Evolutionary conservation across 2,888 invertebrate species (phyloP), one percentile per base, ranked within the genome.

Genomic region (Lapara coniferarum): DNA sequence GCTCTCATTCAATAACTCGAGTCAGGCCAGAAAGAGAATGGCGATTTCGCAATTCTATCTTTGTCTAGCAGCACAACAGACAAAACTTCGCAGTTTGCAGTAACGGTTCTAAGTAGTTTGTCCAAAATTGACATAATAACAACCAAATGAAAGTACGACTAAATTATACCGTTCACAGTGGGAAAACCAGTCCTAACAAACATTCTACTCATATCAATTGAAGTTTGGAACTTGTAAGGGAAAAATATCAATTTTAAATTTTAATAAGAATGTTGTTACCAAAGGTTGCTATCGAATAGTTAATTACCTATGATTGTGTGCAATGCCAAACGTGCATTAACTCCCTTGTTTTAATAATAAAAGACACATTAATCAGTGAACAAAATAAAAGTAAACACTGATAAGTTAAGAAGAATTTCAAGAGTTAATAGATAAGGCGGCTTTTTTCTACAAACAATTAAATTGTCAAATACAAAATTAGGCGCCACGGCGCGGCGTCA

Each of bases 41-140:
- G 71, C 71, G 75, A 69, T 71, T 79, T 82, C 71, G 83, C 82
- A 78, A 85, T 81, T 81, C 81, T 80, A 75, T 86, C 87, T 85
- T 86, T 84, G 78, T 89, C 85, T 84, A 81, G 77, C 82, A 75
- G 37, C 59, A 75, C 79, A 75, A 78, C 75, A 77, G 72, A 78
- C 76, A 78, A 74, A 78, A 77, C 79, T 78, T 77, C 75, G 71
- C 73, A 74, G 75, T 75, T 77, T 78, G 76, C 75, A 77, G 75
- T 74, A 90, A 89, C 91, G 87, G 90, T n/a, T n/a, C n/a, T n/a
- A n/a, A n/a, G n/a, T 89, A 84, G 77, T 82, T 81, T 84, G 80
- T 79, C 86, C 84, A 86, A 89, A 87, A 85, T 84, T 85, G 85
- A 85, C 81, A 82, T 83, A 81, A 84, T 85, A 84, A 86, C 84